A percentile compares a stretch with the other conserved stretches of the same genome.
phyloP scores from a whole-genome alignment of 2,113 vertebrate genomes.

The Enhydra lutris region DNA sequence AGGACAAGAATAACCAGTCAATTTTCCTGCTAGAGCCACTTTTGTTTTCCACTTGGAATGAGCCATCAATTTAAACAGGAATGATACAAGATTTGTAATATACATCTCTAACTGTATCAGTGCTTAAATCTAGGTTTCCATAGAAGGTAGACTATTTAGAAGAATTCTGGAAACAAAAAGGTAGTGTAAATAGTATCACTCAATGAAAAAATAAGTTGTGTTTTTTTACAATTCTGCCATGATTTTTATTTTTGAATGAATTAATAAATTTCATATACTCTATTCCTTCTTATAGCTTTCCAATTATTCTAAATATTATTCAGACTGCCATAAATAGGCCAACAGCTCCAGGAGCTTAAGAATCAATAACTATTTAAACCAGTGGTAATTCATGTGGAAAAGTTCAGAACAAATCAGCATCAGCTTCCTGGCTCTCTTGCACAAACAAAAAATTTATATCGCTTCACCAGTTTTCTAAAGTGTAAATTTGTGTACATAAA shows the following conservation, averaged over 20 bases:
- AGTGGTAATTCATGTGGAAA: conserved; percentile 56
- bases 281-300: not conserved
- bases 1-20: conserved; percentile 31
- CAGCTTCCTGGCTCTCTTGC: conserved; percentile 12
- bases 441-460: conserved; percentile 30
- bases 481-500: conserved; percentile 29
- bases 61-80: conserved; percentile 18
- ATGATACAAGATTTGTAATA: not conserved
- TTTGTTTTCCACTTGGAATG: conserved; percentile 1
- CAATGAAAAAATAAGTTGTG: not conserved
- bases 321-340: conserved; percentile 46
- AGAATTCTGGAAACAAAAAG: conserved; percentile 41
- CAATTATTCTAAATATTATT: conserved; percentile 49
- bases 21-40: conserved; percentile 23
- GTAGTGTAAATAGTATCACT: not conserved
- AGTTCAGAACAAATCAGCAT: conserved; percentile 48
- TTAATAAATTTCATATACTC: not conserved
- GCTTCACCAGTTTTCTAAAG: conserved; percentile 48
- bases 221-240: not conserved
- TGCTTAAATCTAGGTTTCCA: conserved; percentile 22
- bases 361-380: conserved; percentile 64
- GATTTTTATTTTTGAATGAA: conserved; percentile 26
- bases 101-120: not conserved
- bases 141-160: not conserved
- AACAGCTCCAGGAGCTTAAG: conserved; percentile 51